phyloP scores from a whole-genome alignment of 1,140 invertebrate species.

The Hyles vespertilio region DNA sequence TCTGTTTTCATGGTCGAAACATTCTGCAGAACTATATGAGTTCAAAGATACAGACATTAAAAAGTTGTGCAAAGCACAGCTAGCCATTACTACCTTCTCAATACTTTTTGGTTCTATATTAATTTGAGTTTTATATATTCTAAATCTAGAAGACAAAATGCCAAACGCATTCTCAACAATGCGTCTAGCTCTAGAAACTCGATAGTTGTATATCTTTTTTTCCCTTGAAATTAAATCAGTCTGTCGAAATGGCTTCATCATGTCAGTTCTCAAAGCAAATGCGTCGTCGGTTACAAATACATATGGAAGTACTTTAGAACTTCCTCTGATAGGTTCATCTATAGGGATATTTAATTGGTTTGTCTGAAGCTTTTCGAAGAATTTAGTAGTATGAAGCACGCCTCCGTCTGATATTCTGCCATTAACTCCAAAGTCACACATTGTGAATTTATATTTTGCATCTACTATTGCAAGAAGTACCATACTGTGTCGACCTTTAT shows the following conservation, averaged over 20 bases:
- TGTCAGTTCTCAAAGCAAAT: slow-evolving; percentile 58
- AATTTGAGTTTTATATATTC: slow-evolving; percentile 55
- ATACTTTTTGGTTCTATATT: slow-evolving; percentile 35
- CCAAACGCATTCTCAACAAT: slow-evolving; percentile 76
- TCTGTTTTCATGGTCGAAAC: too few relatives aligned
- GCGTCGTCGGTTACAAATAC: slow-evolving; percentile 26
- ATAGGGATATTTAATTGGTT: too few relatives aligned
- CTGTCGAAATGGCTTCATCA: slow-evolving; percentile 69
- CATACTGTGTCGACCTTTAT: slow-evolving; percentile 69
- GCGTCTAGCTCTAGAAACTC: slow-evolving; percentile 44
- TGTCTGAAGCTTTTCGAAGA: too few relatives aligned
- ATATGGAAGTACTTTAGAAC: too few relatives aligned
- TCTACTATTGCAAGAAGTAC: slow-evolving; percentile 70
- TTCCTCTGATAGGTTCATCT: too few relatives aligned
- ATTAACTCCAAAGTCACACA: too few relatives aligned
- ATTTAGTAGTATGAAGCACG: too few relatives aligned
- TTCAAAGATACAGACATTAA: slow-evolving; percentile 8
- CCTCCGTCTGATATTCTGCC: too few relatives aligned
- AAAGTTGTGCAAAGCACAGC: slow-evolving; percentile 45
- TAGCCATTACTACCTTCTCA: slow-evolving; percentile 33
- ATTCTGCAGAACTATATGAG: too few relatives aligned
- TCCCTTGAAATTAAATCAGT: slow-evolving; percentile 23
- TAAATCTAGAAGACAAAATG: slow-evolving; percentile 64
- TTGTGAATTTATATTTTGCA: neutral
- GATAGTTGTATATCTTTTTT: slow-evolving; percentile 42